Evolutionary conservation across 2,113 vertebrate species (phyloP).

Genomic region (Macquaria australasica): DNA sequence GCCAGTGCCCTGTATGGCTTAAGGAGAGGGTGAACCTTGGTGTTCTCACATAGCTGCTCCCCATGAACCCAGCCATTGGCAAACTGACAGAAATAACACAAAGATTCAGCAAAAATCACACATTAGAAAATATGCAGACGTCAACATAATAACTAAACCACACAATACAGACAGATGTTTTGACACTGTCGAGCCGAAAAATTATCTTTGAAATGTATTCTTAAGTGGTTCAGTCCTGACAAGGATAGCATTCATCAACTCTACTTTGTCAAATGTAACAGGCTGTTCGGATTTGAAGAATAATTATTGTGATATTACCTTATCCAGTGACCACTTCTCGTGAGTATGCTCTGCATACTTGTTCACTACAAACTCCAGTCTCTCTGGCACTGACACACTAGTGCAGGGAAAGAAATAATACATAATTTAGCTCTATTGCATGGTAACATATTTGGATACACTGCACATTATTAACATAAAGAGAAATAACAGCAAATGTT

Average conservation of each 20-base stretch:
- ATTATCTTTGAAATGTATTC: background rate
- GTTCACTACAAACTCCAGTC: slow-evolving; percentile 93
- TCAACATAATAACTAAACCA: slow-evolving; percentile 9
- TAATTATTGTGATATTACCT: slow-evolving; percentile 80
- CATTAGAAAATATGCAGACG: slow-evolving; percentile 11
- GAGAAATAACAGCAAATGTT: too few species aligned
- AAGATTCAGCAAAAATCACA: slow-evolving; percentile 28
- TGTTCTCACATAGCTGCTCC: slow-evolving; percentile 92
- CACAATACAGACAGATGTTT: slow-evolving; percentile 22
- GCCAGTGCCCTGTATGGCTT: slow-evolving; percentile 95
- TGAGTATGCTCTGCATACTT: slow-evolving; percentile 96
- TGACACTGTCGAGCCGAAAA: background rate
- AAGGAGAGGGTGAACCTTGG: slow-evolving; percentile 94
- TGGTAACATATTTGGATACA: background rate
- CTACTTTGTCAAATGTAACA: slow-evolving; percentile 3
- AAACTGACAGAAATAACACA: slow-evolving; percentile 85
- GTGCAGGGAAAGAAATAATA: slow-evolving; percentile 34
- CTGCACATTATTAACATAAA: background rate
- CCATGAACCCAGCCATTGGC: slow-evolving; percentile 95
- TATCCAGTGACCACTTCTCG: slow-evolving; percentile 97
- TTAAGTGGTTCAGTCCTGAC: background rate
- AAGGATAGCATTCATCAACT: slow-evolving; percentile 33
- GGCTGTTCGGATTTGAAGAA: background rate
- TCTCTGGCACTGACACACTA: slow-evolving; percentile 92
- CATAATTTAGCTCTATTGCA: background rate